phyloP scores from a whole-genome alignment of 2,888 invertebrate genomes.

The Tuberolachnus salignus region DNA sequence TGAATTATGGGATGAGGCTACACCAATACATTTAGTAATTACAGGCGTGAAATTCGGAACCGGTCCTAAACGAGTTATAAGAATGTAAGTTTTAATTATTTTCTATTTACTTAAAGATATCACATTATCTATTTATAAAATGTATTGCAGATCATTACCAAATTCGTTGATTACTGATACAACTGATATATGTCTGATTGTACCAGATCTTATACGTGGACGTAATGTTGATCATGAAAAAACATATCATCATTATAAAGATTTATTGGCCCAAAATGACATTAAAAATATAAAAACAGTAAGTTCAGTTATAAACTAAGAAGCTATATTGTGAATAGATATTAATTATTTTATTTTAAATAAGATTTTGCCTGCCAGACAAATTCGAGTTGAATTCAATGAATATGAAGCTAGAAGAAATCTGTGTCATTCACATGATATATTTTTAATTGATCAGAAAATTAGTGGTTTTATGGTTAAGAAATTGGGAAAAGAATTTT shows the following conservation, averaged over 20 bases:
- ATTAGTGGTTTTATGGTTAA: constrained; percentile 55
- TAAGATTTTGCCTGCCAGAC: constrained; percentile 58
- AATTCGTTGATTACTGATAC: constrained; percentile 70
- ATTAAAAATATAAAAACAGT: constrained; percentile 57
- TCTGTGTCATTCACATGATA: constrained; percentile 58
- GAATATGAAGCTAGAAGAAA: constrained; percentile 58
- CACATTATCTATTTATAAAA: not conserved
- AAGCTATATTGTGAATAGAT: not conserved
- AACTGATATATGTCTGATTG: constrained; percentile 78
- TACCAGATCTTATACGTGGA: constrained; percentile 76
- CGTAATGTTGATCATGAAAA: constrained; percentile 75
- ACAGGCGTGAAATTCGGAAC: constrained; percentile 72
- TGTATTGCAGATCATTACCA: constrained; percentile 63
- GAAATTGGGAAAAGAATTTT: constrained; percentile 58
- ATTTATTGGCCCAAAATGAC: constrained; percentile 52
- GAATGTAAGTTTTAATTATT: constrained; percentile 47
- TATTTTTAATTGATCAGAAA: constrained; percentile 58
- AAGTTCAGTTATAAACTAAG: not conserved
- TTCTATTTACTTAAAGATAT: not conserved
- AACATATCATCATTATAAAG: constrained; percentile 71
- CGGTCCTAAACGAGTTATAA: constrained; percentile 57
- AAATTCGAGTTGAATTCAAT: constrained; percentile 58
- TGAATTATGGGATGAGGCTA: constrained; percentile 67
- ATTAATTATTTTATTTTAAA: constrained; percentile 15
- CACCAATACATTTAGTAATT: constrained; percentile 69